Evolutionary conservation across 2,797 vertebrate species (phyloP), one percentile per base, ranked within the genome.

Genomic region (Phataginus tricuspis): DNA sequence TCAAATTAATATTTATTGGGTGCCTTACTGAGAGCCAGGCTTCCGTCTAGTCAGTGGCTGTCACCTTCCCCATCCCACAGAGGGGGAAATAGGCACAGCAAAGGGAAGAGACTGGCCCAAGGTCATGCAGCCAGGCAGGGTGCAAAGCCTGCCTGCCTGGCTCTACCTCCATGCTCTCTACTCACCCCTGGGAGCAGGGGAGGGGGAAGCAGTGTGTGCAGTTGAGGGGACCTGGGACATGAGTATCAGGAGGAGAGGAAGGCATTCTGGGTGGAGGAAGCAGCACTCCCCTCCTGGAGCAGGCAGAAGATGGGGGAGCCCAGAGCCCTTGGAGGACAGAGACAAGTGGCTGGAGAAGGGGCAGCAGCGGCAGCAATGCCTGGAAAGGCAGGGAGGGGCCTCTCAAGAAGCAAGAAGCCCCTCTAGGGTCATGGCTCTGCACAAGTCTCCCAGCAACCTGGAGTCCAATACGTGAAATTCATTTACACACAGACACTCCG

Each of bases 201-300:
- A 68, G 7, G 8, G 15, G 31, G 8, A 64, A 16, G 12, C 0
- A 8, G 31, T 7, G 3, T 23, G 37, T 45, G 45, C 5, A 9
- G 59, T 31, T 49, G 3, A 0, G 0, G 16, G 25, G 15, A 45
- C 12, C 10, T 45, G 45, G 45, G 45, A 45, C 45, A 45, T 11
- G 45, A 45, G 45, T 45, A 12, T 11, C 45, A 12, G 45, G 11
- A 45, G 45, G 45, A 45, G 45, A 45, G 45, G 45, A 45, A 45
- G 45, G 45, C 45, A 12, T 11, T 45, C 45, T 45, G 45, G 45
- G 45, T 45, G 45, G 45, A 45, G 45, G 45, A 9, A 2, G 45
- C 45, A 45, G 45, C 45, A 45, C 45, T 12, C 45, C 10, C 10
- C 45, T 45, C 45, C 45, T 45, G 45, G 45, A 11, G 45, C 45